These are phyloP conservation scores for Eubucco bourcierii DNA, from an alignment of 2,113 vertebrate genomes.

Conservation along the genomic window DNA sequence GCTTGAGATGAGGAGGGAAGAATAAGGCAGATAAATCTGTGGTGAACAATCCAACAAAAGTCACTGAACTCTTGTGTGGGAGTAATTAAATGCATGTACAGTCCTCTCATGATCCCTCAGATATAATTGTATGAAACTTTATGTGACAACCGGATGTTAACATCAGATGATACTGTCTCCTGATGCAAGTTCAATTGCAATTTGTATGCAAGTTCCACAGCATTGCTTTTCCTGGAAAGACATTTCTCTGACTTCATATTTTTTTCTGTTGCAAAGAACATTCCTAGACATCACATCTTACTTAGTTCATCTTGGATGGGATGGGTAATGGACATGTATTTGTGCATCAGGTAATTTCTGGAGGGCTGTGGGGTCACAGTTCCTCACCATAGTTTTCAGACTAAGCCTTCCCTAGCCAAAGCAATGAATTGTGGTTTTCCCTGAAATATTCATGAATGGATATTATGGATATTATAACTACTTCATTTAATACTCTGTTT, in stretches of 20 bases:
- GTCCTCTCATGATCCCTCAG: background rate
- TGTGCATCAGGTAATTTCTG: background rate
- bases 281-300: background rate
- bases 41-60: background rate
- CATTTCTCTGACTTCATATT: background rate
- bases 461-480: background rate
- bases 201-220: background rate
- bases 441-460: background rate
- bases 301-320: background rate
- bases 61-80: background rate
- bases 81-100: background rate
- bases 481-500: background rate
- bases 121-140: background rate
- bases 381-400: background rate
- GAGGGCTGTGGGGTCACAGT: background rate
- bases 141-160: background rate
- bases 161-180: background rate
- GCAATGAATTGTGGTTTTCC: background rate
- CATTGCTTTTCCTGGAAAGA: background rate
- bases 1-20: background rate
- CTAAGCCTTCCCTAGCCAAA: background rate
- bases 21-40: background rate
- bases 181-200: background rate
- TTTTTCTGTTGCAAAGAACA: background rate
- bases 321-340: background rate